Percentiles rank a stretch among this genome's conserved stretches.
Evolutionary conservation across 2,113 vertebrate genomes (phyloP).

Genomic region (Chauna torquata): DNA sequence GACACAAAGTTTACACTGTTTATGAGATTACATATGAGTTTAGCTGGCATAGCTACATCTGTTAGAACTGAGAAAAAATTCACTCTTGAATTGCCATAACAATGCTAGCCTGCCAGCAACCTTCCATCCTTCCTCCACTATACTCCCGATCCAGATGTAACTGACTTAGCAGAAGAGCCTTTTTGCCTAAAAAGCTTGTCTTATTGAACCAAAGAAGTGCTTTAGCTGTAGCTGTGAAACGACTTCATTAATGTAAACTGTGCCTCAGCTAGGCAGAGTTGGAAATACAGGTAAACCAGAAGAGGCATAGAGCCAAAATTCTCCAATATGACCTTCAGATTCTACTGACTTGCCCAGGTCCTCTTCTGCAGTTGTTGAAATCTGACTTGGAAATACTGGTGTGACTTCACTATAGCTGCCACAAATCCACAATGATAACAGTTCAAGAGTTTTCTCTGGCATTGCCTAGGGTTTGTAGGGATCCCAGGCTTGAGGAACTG

Average conservation of each 20-base stretch:
- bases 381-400: background rate
- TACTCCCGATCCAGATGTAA: fast-evolving
- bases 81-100: background rate
- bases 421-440: background rate
- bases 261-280: background rate
- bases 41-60: background rate
- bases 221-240: background rate
- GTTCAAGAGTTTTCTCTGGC: background rate
- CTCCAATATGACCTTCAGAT: background rate
- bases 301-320: background rate
- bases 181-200: background rate
- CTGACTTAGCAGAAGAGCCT: background rate
- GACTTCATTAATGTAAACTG: background rate
- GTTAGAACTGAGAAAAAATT: background rate
- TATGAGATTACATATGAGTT: constrained; percentile 2
- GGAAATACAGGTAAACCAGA: background rate
- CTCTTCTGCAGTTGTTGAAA: background rate
- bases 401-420: background rate
- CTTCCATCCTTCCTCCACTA: background rate
- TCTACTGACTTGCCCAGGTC: background rate
- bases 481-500: background rate
- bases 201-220: background rate
- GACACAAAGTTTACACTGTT: background rate
- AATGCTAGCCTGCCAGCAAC: background rate
- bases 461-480: background rate